Conservation (phyloP, 2,113 vertebrate species). For the Aphyosemion australe region DNA sequence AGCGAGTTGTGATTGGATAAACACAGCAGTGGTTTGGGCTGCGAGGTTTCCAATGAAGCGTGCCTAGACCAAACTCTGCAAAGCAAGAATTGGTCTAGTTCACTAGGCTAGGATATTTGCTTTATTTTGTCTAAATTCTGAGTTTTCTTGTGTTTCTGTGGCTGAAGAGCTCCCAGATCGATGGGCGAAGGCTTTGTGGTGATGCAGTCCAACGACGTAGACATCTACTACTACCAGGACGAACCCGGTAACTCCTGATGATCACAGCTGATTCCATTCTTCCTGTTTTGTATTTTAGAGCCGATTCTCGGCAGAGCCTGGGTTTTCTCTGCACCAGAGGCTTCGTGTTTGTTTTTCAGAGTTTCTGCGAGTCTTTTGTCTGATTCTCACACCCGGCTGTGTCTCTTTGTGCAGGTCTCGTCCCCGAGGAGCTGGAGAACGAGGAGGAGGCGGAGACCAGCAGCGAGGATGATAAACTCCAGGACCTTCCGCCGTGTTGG, state of each 20-base stretch:
- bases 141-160: neutral
- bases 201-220: constrained; percentile 98
- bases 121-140: neutral
- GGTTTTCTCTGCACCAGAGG: neutral
- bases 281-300: neutral
- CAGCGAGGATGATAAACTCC: constrained; percentile 89
- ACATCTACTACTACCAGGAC: constrained; percentile 99
- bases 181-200: constrained; percentile 99
- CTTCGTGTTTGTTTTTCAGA: neutral
- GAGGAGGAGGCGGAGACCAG: constrained; percentile 85
- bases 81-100: no score
- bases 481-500: constrained; percentile 97
- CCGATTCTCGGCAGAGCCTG: neutral
- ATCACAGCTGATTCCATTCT: neutral
- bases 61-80: no score
- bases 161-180: constrained; percentile 88
- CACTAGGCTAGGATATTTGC: no score
- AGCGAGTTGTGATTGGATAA: no score
- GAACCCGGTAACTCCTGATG: constrained; percentile 85
- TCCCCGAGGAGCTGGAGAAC: constrained; percentile 89
- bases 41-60: no score
- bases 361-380: neutral
- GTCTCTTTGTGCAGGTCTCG: constrained; percentile 81
- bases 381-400: neutral
- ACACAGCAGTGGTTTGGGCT: no score